phyloP scores from a whole-genome alignment of 2,888 invertebrate species.

The Caradrina kadenii region DNA sequence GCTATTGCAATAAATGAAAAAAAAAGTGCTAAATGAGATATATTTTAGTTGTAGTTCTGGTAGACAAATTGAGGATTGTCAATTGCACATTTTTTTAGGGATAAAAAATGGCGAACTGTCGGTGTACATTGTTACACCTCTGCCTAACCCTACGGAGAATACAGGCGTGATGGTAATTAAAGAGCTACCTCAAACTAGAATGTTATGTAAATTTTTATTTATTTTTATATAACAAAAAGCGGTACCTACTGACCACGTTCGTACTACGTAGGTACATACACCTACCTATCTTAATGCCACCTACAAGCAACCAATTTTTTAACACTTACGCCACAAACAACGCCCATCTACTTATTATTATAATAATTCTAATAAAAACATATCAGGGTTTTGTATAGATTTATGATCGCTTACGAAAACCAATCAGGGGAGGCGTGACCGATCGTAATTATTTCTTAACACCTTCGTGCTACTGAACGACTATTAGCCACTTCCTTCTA shows the following conservation, averaged over 20 bases:
- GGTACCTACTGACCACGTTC: background rate
- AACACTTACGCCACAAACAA: constrained; percentile 60
- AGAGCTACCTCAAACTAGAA: too few species aligned
- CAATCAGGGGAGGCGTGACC: constrained; percentile 87
- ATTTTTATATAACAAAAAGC: too few species aligned
- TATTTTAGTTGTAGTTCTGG: too few species aligned
- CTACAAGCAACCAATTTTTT: background rate
- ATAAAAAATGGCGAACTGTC: too few species aligned
- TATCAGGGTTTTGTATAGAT: constrained; percentile 77
- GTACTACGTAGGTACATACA: background rate
- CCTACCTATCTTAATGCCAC: background rate
- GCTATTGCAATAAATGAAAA: too few species aligned
- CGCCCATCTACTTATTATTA: constrained; percentile 79
- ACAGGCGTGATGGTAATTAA: too few species aligned
- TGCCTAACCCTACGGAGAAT: too few species aligned
- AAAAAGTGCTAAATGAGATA: too few species aligned
- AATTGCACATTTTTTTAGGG: too few species aligned
- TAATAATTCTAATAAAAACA: constrained; percentile 79
- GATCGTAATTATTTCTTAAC: constrained; percentile 89
- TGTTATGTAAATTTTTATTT: too few species aligned
- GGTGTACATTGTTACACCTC: too few species aligned
- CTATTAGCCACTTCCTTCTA: constrained; percentile 81
- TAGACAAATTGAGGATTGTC: too few species aligned
- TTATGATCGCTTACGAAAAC: constrained; percentile 87
- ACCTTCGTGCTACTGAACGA: constrained; percentile 86